Evolutionary conservation across 2,888 invertebrate genomes (phyloP).

Genomic region (Drosophila parthenogenetica): DNA sequence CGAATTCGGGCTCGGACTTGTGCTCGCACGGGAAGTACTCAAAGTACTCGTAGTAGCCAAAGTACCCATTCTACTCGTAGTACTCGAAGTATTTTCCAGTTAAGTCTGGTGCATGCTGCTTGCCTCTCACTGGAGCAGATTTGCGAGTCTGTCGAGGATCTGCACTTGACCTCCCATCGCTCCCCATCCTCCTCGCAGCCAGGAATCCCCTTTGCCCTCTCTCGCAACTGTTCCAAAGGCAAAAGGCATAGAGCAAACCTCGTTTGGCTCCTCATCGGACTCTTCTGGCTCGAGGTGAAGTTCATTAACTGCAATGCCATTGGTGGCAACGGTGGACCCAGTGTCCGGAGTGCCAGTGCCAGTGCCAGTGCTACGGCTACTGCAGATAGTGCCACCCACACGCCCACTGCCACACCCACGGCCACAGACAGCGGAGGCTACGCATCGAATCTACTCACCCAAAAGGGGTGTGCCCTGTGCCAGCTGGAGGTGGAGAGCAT

Average conservation of each 20-base stretch:
- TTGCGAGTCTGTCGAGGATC: not conserved
- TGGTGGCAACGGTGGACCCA: constrained; percentile 44
- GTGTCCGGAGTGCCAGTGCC: not conserved
- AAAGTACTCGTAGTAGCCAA: no score
- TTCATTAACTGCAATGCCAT: constrained; percentile 80
- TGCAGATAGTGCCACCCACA: not conserved
- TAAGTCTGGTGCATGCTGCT: not conserved
- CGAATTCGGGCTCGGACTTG: no score
- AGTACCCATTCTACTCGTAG: not conserved
- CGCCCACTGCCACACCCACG: not conserved
- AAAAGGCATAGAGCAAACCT: constrained; percentile 72
- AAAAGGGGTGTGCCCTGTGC: constrained; percentile 66
- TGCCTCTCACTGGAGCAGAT: constrained; percentile 39
- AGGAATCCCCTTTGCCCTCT: constrained; percentile 14
- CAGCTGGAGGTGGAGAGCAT: constrained; percentile 61
- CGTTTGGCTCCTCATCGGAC: constrained; percentile 82
- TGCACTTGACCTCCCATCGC: constrained; percentile 32
- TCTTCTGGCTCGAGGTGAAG: constrained; percentile 83
- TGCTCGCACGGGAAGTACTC: no score
- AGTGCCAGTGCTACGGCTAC: not conserved
- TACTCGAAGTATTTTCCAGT: not conserved
- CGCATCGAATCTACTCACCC: constrained; percentile 61
- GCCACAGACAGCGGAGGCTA: constrained; percentile 41
- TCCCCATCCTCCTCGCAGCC: constrained; percentile 42
- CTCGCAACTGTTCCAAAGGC: constrained; percentile 53